A percentile compares a stretch with the other conserved stretches of the same genome.
Conservation (phyloP, 2,113 vertebrate genomes). For the Rhinoptilus africanus region DNA sequence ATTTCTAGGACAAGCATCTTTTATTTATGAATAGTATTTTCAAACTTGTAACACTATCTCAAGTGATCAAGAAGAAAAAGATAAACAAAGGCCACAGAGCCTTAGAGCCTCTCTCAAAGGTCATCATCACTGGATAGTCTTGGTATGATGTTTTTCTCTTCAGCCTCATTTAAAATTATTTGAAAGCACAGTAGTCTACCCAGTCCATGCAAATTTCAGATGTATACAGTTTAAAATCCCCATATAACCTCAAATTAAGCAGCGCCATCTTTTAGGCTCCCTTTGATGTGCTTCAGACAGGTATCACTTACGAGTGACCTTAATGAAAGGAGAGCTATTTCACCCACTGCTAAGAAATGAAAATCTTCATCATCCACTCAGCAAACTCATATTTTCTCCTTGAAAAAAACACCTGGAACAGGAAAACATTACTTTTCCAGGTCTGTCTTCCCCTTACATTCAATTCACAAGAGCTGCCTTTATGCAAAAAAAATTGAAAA, state of each 20-base stretch:
- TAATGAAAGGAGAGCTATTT: background rate
- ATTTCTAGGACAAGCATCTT: background rate
- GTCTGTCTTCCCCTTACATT: background rate
- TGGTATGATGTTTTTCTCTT: background rate
- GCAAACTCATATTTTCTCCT: background rate
- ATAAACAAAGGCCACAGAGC: background rate
- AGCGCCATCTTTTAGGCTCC: background rate
- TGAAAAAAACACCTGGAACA: background rate
- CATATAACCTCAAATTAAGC: background rate
- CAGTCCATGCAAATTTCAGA: background rate
- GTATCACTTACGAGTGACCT: background rate
- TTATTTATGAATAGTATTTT: background rate
- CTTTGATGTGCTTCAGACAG: background rate
- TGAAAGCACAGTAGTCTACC: background rate
- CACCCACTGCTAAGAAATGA: background rate
- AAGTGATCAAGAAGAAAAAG: background rate
- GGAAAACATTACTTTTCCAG: background rate
- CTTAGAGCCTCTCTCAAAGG: background rate
- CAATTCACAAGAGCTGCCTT: background rate
- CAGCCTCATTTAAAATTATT: background rate
- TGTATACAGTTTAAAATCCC: background rate
- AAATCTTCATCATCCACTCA: background rate
- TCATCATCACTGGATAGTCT: background rate
- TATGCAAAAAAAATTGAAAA: background rate
- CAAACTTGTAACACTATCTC: background rate